Evolutionary conservation across 2,797 vertebrate genomes (phyloP).

Genomic region (Cirrhinus mrigala): DNA sequence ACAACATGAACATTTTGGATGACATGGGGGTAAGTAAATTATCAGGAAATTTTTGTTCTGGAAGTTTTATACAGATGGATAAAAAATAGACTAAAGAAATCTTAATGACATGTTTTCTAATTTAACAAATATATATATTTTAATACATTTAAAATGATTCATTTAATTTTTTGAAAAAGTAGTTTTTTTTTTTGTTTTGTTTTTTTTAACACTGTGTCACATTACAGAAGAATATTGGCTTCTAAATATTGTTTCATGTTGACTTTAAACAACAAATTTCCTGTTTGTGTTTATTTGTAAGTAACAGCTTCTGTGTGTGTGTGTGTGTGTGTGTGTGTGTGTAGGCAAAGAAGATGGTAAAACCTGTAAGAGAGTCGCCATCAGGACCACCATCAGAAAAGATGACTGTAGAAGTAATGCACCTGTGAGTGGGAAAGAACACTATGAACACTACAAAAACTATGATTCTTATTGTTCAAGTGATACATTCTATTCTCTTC

Average conservation of each 20-base stretch:
- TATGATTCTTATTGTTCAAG: neutral
- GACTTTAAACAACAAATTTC: neutral
- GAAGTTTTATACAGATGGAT: no score
- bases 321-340: conserved; percentile 44
- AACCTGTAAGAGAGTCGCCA: conserved; percentile 93
- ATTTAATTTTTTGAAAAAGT: no score
- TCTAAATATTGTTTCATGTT: neutral
- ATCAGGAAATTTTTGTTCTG: no score
- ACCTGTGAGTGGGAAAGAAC: conserved; percentile 82
- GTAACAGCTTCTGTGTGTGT: conserved; percentile 15
- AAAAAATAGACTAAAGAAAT: no score
- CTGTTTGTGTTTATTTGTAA: neutral
- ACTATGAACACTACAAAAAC: neutral
- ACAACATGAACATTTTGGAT: no score
- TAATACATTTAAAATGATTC: no score
- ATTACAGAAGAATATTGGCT: no score
- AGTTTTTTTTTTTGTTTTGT: no score
- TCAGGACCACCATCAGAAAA: conserved; percentile 94
- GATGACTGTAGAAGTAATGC: conserved; percentile 94
- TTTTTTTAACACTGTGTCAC: no score
- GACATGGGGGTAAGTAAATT: no score
- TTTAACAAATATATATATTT: no score
- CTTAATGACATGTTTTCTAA: no score
- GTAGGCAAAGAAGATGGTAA: conserved; percentile 95
- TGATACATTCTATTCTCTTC: neutral